These are phyloP conservation scores for Micromys minutus DNA, from an alignment of 2,113 vertebrate species.

Conservation along the genomic window DNA sequence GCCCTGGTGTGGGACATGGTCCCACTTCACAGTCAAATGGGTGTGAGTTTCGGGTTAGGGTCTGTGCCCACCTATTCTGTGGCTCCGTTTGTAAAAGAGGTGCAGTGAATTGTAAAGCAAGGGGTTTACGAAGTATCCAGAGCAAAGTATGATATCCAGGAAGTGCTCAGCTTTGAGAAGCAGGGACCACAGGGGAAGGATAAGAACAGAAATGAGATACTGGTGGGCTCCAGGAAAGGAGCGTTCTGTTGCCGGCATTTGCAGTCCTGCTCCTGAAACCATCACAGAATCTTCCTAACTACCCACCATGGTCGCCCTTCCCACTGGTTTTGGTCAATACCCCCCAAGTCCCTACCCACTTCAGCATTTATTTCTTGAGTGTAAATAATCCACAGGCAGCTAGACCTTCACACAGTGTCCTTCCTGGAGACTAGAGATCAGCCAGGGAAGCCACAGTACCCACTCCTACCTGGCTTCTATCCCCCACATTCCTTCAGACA, in stretches of 20 bases:
- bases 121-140: neutral
- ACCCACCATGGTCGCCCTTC: neutral
- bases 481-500: neutral
- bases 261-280: neutral
- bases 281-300: neutral
- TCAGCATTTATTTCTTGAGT: conserved; percentile 55
- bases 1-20: neutral
- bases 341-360: too few relatives aligned
- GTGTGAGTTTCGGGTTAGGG: neutral
- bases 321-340: conserved; percentile 41
- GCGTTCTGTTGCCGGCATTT: rapidly evolving
- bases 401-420: neutral
- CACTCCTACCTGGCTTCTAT: neutral
- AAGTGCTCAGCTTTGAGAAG: neutral
- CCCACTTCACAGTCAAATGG: neutral
- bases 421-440: neutral
- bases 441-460: neutral
- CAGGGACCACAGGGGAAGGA: neutral
- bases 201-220: neutral
- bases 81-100: neutral
- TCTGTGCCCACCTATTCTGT: neutral
- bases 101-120: neutral
- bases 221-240: neutral
- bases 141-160: neutral
- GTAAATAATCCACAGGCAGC: neutral